Evolutionary conservation across 2,888 invertebrate genomes (phyloP).

Genomic region (Agonopterix heracliana): DNA sequence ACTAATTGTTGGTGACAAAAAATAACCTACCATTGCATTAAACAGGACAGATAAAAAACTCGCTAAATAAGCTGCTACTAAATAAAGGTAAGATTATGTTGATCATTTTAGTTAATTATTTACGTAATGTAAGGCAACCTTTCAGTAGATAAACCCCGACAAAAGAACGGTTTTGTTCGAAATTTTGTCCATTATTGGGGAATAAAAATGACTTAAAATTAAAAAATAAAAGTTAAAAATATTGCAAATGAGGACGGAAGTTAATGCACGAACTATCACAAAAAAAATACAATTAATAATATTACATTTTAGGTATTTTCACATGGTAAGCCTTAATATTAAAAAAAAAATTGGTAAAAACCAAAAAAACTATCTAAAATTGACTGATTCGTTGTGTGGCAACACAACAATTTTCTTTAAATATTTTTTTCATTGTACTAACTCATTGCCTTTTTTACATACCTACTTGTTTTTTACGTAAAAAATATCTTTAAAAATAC

Average conservation of each 20-base stretch:
- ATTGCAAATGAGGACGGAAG: slow-evolving; percentile 36
- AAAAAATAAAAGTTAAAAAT: background rate
- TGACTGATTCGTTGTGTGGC: slow-evolving; percentile 55
- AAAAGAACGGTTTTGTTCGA: slow-evolving; percentile 8
- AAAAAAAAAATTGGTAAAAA: slow-evolving; percentile 42
- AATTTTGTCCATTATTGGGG: background rate
- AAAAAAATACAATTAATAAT: slow-evolving; percentile 20
- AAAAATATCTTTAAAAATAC: background rate
- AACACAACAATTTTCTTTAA: slow-evolving; percentile 37
- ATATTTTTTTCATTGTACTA: slow-evolving; percentile 8
- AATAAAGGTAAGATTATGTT: too few species aligned
- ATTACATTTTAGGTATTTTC: slow-evolving; percentile 13
- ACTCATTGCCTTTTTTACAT: background rate
- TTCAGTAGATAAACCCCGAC: slow-evolving; percentile 13
- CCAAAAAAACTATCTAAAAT: slow-evolving; percentile 37
- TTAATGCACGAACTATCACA: slow-evolving; percentile 54
- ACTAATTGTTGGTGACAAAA: too few species aligned
- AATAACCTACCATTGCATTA: too few species aligned
- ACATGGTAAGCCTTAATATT: slow-evolving; percentile 27
- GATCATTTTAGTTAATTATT: slow-evolving; percentile 8
- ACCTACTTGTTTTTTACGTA: background rate
- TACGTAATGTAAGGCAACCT: slow-evolving; percentile 72
- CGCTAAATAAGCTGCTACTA: too few species aligned
- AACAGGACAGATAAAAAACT: too few species aligned
- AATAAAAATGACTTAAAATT: background rate